phyloP scores from a whole-genome alignment of 2,888 invertebrate genomes.

The Andrena praecox region DNA sequence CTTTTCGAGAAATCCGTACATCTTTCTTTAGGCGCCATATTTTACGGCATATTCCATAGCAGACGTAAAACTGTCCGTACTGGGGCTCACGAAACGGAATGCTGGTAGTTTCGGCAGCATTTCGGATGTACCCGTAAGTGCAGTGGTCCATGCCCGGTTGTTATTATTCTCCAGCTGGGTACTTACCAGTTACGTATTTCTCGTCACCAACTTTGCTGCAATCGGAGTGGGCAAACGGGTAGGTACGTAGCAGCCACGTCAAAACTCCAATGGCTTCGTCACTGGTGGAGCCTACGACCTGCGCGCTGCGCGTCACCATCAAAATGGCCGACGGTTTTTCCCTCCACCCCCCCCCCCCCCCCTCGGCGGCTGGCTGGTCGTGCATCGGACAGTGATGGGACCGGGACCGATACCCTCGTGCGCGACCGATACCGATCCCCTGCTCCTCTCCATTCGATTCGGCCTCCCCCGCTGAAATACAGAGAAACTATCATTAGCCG shows the following conservation, averaged over 20 bases:
- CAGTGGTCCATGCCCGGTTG: conserved; percentile 86
- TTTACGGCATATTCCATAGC: conserved; percentile 74
- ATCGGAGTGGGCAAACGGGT: conserved; percentile 96
- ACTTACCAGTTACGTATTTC: conserved; percentile 97
- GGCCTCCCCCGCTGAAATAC: not conserved
- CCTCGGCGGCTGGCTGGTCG: conserved; percentile 30
- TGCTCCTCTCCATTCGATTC: conserved; percentile 1
- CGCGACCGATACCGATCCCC: conserved; percentile 7
- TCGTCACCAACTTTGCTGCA: conserved; percentile 97
- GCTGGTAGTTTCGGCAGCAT: conserved; percentile 63
- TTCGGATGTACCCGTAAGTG: conserved; percentile 67
- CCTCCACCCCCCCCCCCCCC: conserved; percentile 51
- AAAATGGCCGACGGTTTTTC: conserved; percentile 87
- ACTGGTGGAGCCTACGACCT: conserved; percentile 90
- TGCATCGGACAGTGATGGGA: conserved; percentile 44
- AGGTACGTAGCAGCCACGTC: conserved; percentile 97
- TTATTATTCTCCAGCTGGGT: conserved; percentile 89
- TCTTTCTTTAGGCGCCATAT: conserved; percentile 79
- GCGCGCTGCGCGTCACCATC: conserved; percentile 91
- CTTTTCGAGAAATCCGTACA: conserved; percentile 84
- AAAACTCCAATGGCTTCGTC: conserved; percentile 94
- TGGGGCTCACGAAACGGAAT: conserved; percentile 60
- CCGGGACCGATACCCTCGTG: conserved; percentile 31
- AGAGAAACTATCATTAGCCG: not conserved
- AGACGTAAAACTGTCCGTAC: conserved; percentile 67